Evolutionary conservation across 2,888 invertebrate genomes (phyloP).

Genomic region (Spicauda simplicius): DNA sequence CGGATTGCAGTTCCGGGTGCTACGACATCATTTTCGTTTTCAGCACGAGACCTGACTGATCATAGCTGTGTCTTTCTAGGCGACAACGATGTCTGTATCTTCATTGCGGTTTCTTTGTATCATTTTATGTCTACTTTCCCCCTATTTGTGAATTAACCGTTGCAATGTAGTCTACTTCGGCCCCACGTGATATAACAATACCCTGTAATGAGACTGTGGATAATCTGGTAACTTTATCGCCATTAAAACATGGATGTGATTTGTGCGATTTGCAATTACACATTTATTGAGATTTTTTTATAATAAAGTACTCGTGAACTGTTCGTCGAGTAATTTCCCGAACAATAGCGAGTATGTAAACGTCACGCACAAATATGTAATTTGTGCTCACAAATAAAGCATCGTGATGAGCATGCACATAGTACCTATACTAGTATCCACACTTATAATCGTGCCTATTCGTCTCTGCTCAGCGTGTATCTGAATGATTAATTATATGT

Average conservation of each 20-base stretch:
- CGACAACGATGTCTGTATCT: neutral
- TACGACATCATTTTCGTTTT: conserved; percentile 9
- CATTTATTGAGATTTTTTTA: too few species aligned
- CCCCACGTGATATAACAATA: neutral
- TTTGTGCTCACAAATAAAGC: too few species aligned
- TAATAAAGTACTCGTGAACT: too few species aligned
- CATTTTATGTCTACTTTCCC: neutral
- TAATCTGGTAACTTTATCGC: neutral
- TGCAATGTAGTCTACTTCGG: neutral
- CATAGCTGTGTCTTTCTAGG: neutral
- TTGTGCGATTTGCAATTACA: neutral
- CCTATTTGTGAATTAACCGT: neutral
- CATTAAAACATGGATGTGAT: neutral
- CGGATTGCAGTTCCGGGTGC: neutral
- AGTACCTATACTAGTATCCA: too few species aligned
- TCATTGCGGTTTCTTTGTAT: neutral
- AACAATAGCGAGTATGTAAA: too few species aligned
- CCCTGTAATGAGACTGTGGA: neutral
- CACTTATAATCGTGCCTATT: too few species aligned
- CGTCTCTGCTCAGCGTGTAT: too few species aligned
- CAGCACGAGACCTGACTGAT: conserved; percentile 22
- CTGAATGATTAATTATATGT: too few species aligned
- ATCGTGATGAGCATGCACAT: too few species aligned
- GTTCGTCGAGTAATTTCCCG: too few species aligned
- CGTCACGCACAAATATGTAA: too few species aligned